Base-by-base conservation (phyloP, 1,140 invertebrate species). In the Bombus sylvicola region DNA sequence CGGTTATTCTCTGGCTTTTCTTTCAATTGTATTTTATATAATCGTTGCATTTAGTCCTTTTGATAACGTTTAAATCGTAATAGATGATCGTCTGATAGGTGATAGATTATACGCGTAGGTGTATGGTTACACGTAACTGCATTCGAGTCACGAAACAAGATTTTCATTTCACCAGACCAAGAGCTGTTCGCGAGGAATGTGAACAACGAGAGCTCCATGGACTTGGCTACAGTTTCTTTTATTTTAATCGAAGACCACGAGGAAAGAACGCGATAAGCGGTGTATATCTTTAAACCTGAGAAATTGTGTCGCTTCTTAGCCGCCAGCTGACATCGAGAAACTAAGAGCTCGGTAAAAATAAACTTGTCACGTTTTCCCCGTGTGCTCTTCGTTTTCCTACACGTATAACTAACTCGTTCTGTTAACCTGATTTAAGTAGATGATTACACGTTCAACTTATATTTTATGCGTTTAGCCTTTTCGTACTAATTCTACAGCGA, bases 181-280 rank as follows among this genome's bases (percentile, higher is more conserved):
- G 81, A 77, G 90, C 92, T 91, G 76, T 93, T 93, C 92, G 68
- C 84, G 57, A 75, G 53, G 28, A 47, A 47, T 82, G 91, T 85
- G 92, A 93, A 90, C 85, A 69, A 57, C 71, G 59, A 9, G 75
- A 78, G 91, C 91, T 87, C 86, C 74, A 74, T 92, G 66, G 91
- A 84, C 82, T 69, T 13, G 22, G 25, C 34, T 77, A 22, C 41
- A 0, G 3, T 66, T 15, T 53, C 47, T 66, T 22, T 34, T 12
- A 3, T 34, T 43, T 13, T 62, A 1, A 13, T n/a, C 28, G 28
- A 13, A n/a, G 59, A 62, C 25, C 59, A 62, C 59, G 10, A 12
- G 59, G 10, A 62, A n/a, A n/a, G 59, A 62, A 62, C 5, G 13
- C 28, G 22, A 59, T 53, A 53, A 53, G 18, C 47, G 47, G 6